Evolutionary conservation across 2,888 invertebrate genomes (phyloP).

Genomic region (Eledona agricola): DNA sequence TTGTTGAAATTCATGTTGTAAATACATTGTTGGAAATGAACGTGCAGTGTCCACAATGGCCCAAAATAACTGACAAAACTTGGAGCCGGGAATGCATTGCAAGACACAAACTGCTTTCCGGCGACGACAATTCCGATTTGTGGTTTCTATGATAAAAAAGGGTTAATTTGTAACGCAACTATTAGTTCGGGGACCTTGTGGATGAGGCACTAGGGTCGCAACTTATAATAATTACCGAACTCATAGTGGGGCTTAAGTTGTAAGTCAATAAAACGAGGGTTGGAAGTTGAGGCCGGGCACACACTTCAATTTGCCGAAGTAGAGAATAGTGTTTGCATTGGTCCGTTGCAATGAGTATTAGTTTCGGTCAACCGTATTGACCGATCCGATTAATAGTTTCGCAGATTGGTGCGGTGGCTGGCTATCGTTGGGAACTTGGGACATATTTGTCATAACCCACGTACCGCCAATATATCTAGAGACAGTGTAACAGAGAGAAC

Average conservation of each 20-base stretch:
- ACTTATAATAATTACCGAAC: constrained; percentile 12
- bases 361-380: constrained; percentile 28
- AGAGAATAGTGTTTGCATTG: constrained; percentile 22
- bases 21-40: too few species aligned
- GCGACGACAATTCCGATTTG: too few species aligned
- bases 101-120: too few species aligned
- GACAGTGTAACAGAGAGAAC: constrained; percentile 17
- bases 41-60: too few species aligned
- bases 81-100: too few species aligned
- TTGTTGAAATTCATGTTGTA: too few species aligned
- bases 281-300: constrained; percentile 6
- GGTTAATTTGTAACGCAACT: too few species aligned
- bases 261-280: constrained; percentile 23
- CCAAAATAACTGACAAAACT: too few species aligned
- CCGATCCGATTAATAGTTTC: constrained; percentile 32
- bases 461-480: constrained; percentile 25
- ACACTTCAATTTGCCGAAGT: constrained; percentile 23
- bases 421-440: constrained; percentile 14
- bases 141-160: too few species aligned
- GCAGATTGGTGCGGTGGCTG: constrained; percentile 10
- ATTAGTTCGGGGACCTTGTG: too few species aligned
- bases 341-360: constrained; percentile 23
- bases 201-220: constrained; percentile 1
- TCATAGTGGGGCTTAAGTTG: constrained; percentile 16
- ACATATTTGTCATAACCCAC: constrained; percentile 29